These are phyloP conservation scores for Lepus americanus DNA, from an alignment of 2,113 vertebrate species.

Conservation along the genomic window DNA sequence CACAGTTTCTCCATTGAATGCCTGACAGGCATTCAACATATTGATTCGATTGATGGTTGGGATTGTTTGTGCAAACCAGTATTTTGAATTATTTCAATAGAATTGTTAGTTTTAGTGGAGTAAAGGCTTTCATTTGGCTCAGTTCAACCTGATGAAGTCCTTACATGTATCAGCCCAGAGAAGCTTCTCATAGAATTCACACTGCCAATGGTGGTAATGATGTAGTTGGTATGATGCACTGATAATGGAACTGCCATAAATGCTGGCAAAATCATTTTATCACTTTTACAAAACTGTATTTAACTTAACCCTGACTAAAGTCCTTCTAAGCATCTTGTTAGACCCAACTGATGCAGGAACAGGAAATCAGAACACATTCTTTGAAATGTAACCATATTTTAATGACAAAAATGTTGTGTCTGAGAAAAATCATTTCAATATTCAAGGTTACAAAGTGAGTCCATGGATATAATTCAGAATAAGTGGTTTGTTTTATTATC, in stretches of 20 bases:
- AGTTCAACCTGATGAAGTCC: not conserved
- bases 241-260: not conserved
- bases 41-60: not conserved
- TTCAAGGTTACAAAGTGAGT: not conserved
- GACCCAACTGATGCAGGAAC: not conserved
- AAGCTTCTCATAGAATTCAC: not conserved
- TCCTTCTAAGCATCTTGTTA: not conserved
- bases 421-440: constrained; percentile 20
- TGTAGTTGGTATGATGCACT: no score
- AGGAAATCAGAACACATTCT: not conserved
- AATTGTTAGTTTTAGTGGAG: not conserved
- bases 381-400: not conserved
- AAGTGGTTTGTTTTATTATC: not conserved
- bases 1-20: no score
- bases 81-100: not conserved
- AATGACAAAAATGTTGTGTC: not conserved
- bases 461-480: not conserved
- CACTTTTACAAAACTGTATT: not conserved
- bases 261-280: not conserved
- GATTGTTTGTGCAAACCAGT: not conserved
- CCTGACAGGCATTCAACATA: not conserved
- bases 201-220: accelerated
- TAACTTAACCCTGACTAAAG: not conserved
- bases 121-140: not conserved
- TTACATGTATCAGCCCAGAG: not conserved